Conservation (phyloP, 2,797 vertebrate genomes). For the Pangasius larnaudii region DNA sequence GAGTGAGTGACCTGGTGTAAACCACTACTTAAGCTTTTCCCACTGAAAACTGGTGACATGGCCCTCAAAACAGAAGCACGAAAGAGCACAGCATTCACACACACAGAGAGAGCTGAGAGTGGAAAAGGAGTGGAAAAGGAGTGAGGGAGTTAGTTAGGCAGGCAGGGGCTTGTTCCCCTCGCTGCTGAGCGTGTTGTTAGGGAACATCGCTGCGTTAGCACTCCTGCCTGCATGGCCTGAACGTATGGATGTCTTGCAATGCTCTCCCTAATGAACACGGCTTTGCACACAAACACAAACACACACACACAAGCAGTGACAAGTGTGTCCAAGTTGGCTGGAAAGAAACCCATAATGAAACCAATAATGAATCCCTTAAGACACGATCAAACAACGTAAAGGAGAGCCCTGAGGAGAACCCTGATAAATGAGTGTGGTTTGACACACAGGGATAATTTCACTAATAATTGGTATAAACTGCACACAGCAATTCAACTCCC, state of each 20-base stretch:
- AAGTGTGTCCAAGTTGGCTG: constrained; percentile 16
- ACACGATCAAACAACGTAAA: neutral
- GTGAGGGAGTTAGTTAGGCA: constrained; percentile 19
- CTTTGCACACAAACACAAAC: neutral
- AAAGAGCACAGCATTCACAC: neutral
- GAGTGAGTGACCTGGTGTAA: constrained; percentile 9
- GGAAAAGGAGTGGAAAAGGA: neutral
- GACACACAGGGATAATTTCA: neutral
- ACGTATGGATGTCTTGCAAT: constrained; percentile 33
- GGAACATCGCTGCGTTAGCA: constrained; percentile 35
- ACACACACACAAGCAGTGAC: constrained; percentile 1
- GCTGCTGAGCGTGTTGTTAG: constrained; percentile 23
- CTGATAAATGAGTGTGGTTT: neutral
- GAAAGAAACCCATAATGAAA: neutral
- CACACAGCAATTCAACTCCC: neutral
- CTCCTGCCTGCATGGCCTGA: constrained; percentile 29
- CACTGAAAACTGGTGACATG: neutral
- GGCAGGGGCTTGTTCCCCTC: constrained; percentile 30
- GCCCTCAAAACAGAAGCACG: neutral
- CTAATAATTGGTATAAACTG: neutral
- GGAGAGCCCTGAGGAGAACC: neutral
- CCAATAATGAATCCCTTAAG: neutral
- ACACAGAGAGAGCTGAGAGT: neutral
- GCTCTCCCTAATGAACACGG: constrained; percentile 27
- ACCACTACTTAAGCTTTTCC: neutral